Conservation (phyloP, 2,113 vertebrate species). For the Perca schrenkii region DNA sequence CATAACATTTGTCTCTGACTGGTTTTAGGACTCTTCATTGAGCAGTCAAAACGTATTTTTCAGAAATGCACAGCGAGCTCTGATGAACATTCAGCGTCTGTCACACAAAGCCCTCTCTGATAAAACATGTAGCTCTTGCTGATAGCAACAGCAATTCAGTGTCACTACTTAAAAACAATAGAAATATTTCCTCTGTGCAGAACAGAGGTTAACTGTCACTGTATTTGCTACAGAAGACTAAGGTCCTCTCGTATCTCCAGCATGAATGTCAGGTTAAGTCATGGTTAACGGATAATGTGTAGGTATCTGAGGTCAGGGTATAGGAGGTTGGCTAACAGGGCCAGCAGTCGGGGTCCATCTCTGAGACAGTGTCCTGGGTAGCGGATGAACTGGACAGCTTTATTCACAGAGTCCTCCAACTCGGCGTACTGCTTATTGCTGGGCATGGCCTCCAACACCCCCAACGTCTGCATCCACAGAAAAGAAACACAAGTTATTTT, state of each 20-base stretch:
- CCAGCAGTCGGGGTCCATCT: conserved; percentile 90
- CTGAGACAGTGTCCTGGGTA: conserved; percentile 91
- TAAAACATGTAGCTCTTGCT: neutral
- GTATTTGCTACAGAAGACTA: neutral
- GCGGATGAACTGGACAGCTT: conserved; percentile 90
- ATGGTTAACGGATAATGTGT: conserved; percentile 89
- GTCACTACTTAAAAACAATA: conserved; percentile 45
- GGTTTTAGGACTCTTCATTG: conserved; percentile 14
- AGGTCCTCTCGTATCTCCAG: conserved; percentile 10
- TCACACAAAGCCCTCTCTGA: neutral
- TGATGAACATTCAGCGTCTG: conserved; percentile 12
- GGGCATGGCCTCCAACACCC: conserved; percentile 88
- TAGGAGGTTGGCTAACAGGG: conserved; percentile 91
- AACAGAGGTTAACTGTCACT: conserved; percentile 31
- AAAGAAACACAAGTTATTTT: conserved; percentile 34
- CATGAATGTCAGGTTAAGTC: conserved; percentile 11
- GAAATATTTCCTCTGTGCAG: conserved; percentile 13
- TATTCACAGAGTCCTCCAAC: conserved; percentile 89
- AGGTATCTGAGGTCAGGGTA: conserved; percentile 94
- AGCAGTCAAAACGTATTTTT: conserved; percentile 4
- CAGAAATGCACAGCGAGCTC: conserved; percentile 22
- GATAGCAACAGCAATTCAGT: conserved; percentile 24
- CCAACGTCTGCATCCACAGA: conserved; percentile 85
- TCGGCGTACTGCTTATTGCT: conserved; percentile 92
- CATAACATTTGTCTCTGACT: conserved; percentile 13